These are phyloP conservation scores for Latrodectus geometricus DNA, from an alignment of 1,140 invertebrate species.

Conservation along the genomic window DNA sequence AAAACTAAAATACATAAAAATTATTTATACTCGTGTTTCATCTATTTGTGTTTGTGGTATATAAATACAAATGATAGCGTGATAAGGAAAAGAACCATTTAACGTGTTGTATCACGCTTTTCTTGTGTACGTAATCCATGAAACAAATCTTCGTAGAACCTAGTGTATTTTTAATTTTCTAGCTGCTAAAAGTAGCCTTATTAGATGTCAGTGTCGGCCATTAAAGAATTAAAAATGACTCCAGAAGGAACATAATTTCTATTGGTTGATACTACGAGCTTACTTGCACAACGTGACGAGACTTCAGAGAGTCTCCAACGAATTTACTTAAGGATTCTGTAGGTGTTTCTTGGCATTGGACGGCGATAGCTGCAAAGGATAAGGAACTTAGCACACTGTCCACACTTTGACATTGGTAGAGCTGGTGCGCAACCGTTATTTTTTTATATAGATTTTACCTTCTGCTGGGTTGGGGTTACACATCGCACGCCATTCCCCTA, in stretches of 20 bases:
- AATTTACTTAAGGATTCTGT: conserved; percentile 19
- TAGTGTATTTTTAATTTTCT: conserved; percentile 39
- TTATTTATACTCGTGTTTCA: too few species aligned
- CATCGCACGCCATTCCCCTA: conserved; percentile 22
- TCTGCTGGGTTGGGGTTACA: not conserved
- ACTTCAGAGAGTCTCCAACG: not conserved
- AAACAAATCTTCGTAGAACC: conserved; percentile 20
- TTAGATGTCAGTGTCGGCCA: conserved; percentile 40
- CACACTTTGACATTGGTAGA: conserved; percentile 3
- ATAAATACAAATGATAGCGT: too few species aligned
- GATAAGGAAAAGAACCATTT: not conserved
- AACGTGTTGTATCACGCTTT: conserved; percentile 8
- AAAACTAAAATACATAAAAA: too few species aligned
- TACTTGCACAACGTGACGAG: conserved; percentile 30
- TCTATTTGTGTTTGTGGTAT: too few species aligned
- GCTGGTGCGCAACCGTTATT: not conserved
- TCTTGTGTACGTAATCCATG: not conserved
- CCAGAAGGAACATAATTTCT: conserved; percentile 51
- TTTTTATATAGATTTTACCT: not conserved
- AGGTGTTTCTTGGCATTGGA: conserved; percentile 13
- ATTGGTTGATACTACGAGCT: conserved; percentile 39
- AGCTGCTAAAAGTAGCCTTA: conserved; percentile 33
- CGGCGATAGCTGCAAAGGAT: not conserved
- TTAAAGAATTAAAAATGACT: conserved; percentile 61
- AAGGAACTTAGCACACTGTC: conserved; percentile 40